phyloP scores from a whole-genome alignment of 2,113 vertebrate species.

The Pycnonotus jocosus region DNA sequence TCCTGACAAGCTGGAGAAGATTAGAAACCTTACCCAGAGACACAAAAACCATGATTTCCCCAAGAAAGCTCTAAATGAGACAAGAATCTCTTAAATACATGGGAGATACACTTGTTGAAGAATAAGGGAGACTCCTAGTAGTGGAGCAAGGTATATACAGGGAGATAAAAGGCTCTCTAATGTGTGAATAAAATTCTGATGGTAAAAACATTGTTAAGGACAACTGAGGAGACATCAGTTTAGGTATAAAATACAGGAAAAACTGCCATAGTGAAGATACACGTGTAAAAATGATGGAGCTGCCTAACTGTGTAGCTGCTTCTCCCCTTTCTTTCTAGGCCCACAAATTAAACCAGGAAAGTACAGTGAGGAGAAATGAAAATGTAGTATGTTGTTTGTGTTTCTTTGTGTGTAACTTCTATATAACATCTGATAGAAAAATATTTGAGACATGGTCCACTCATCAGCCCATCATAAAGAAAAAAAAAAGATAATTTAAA shows the following conservation, averaged over 20 bases:
- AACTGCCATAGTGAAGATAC: neutral
- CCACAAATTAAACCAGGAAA: neutral
- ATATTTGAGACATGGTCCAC: neutral
- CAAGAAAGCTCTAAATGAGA: neutral
- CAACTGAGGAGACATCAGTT: neutral
- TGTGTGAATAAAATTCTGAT: neutral
- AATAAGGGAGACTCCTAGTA: neutral
- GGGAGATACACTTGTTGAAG: neutral
- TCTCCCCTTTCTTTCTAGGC: neutral
- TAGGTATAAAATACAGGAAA: neutral
- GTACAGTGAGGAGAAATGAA: neutral
- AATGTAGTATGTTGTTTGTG: neutral
- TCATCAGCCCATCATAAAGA: neutral
- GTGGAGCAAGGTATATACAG: accelerated
- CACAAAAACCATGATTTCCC: neutral
- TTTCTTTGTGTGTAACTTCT: neutral
- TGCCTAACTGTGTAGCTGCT: neutral
- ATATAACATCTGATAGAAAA: neutral
- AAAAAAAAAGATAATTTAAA: neutral
- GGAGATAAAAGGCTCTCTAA: neutral
- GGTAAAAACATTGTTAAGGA: neutral
- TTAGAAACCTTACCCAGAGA: neutral
- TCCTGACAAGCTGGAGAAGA: neutral
- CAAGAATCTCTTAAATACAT: neutral
- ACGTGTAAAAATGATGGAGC: neutral